phyloP scores from a whole-genome alignment of 2,797 vertebrate species.

The Xiphophorus birchmanni region DNA sequence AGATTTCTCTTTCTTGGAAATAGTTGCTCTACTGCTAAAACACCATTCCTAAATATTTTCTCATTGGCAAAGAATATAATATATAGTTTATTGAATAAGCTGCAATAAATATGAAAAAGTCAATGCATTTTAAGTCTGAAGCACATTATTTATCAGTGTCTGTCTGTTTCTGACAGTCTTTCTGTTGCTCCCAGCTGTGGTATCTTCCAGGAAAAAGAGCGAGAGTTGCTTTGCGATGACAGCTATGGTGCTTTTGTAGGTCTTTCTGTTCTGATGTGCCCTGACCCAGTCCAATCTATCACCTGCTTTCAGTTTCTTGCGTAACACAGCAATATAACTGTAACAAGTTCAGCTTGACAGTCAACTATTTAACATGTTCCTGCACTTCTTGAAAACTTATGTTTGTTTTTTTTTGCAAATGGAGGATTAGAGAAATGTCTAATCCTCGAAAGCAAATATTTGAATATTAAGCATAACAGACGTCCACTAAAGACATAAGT shows the following conservation, averaged over 20 bases:
- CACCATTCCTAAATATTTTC: not conserved
- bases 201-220: constrained; percentile 43
- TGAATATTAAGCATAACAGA: not conserved
- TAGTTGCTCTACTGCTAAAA: not conserved
- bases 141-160: not conserved
- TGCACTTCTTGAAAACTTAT: not conserved
- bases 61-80: not conserved
- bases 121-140: not conserved
- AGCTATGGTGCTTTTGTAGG: constrained; percentile 35
- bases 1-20: not conserved
- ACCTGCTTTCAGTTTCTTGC: constrained; percentile 39
- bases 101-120: not conserved
- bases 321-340: constrained; percentile 20
- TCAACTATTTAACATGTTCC: not conserved
- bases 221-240: constrained; percentile 40
- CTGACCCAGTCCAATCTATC: constrained; percentile 40
- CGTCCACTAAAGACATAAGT: not conserved
- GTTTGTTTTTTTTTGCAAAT: too few relatives aligned
- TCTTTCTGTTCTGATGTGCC: constrained; percentile 41
- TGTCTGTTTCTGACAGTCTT: constrained; percentile 25
- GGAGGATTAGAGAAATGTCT: too few relatives aligned
- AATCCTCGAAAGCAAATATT: not conserved
- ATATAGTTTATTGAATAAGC: not conserved
- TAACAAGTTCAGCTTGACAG: not conserved
- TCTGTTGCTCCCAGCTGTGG: constrained; percentile 32